Evolutionary conservation across 2,113 vertebrate genomes (phyloP).

Genomic region (Bucco capensis): DNA sequence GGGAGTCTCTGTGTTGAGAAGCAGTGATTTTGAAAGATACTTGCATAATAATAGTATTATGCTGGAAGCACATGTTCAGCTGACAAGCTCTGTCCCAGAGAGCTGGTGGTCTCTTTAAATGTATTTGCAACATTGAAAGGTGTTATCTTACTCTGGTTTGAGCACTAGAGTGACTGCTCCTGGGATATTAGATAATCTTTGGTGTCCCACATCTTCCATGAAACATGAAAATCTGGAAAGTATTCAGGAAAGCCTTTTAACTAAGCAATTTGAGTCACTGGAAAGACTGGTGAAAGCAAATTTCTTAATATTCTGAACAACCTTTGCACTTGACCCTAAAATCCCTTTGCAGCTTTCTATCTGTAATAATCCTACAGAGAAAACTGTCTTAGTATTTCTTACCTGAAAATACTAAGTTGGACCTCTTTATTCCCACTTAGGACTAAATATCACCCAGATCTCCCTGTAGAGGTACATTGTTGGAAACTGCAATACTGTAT

Average conservation of each 20-base stretch:
- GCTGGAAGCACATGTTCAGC: neutral
- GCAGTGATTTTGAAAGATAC: neutral
- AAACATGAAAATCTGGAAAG: neutral
- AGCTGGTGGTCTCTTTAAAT: neutral
- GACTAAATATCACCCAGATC: neutral
- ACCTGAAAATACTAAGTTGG: neutral
- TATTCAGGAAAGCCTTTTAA: neutral
- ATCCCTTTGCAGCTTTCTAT: neutral
- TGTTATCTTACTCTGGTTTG: neutral
- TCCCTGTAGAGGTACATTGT: neutral
- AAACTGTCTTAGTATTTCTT: neutral
- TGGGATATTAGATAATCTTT: neutral
- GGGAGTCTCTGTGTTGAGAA: neutral
- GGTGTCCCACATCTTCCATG: neutral
- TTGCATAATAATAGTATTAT: neutral
- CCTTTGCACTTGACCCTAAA: neutral
- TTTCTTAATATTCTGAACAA: neutral
- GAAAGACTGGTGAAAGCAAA: neutral
- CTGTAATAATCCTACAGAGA: neutral
- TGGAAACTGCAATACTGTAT: neutral
- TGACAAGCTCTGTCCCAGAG: neutral
- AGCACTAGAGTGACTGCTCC: neutral
- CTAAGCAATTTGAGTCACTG: neutral
- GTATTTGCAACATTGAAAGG: neutral
- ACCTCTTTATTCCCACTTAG: neutral